Conservation (phyloP, 2,797 vertebrate genomes). For the Chiloscyllium punctatum region DNA sequence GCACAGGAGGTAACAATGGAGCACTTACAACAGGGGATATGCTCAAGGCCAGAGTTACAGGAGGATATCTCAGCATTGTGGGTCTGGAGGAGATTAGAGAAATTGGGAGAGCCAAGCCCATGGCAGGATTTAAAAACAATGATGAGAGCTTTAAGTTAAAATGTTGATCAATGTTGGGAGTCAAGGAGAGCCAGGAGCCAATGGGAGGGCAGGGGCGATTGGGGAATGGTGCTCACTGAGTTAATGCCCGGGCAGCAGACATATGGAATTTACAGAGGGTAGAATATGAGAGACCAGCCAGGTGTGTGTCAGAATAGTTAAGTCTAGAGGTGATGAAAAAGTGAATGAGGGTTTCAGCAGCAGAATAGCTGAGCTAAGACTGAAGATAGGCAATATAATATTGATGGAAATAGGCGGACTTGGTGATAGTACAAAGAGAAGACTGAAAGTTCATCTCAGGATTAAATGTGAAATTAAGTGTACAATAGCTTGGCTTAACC, state of each 20-base stretch:
- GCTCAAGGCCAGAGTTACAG: neutral
- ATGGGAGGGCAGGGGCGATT: neutral
- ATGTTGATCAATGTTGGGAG: neutral
- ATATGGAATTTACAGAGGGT: neutral
- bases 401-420: no score
- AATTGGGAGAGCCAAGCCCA: neutral
- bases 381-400: neutral
- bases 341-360: neutral
- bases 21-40: neutral
- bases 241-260: neutral
- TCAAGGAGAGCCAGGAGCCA: neutral
- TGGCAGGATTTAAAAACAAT: neutral
- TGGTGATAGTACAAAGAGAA: no score
- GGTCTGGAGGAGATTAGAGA: no score
- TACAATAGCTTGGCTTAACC: no score
- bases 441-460: neutral
- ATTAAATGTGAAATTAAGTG: no score
- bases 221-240: neutral
- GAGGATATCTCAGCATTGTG: neutral
- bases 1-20: neutral
- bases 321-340: neutral
- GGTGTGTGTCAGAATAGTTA: neutral
- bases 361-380: neutral
- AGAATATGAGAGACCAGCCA: neutral
- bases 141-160: neutral